Evolutionary conservation across 2,113 vertebrate genomes (phyloP).

Genomic region (Hippocampus comes): DNA sequence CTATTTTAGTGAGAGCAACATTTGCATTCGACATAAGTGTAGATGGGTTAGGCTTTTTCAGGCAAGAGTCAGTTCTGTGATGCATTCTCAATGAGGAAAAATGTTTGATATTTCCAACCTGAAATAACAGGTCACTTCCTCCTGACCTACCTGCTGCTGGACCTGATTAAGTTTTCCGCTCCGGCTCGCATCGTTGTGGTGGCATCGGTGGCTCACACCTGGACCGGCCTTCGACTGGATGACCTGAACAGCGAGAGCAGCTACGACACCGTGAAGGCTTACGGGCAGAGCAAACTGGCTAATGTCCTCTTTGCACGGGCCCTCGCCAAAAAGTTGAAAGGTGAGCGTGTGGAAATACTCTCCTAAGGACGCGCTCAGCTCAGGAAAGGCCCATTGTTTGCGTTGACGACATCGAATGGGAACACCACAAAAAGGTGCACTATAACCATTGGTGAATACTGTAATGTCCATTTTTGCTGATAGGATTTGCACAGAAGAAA

Average conservation of each 20-base stretch:
- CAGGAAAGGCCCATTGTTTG: too few species aligned
- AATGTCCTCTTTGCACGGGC: conserved; percentile 72
- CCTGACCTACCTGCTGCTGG: conserved; percentile 72
- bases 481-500: not conserved
- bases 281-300: conserved; percentile 78
- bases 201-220: conserved; percentile 74
- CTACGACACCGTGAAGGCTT: conserved; percentile 71
- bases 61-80: not conserved
- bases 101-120: not conserved
- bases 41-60: not conserved
- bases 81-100: not conserved
- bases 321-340: conserved; percentile 64
- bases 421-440: too few species aligned
- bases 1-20: too few species aligned
- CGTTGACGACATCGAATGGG: too few species aligned
- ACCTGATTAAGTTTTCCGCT: conserved; percentile 70
- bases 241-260: conserved; percentile 76
- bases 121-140: conserved; percentile 71
- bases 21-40: not conserved
- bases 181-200: conserved; percentile 71
- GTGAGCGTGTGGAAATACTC: conserved; percentile 29
- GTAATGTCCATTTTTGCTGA: too few species aligned
- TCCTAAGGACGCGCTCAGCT: not conserved
- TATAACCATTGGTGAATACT: too few species aligned
- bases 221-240: conserved; percentile 69